Evolutionary conservation across 2,797 vertebrate genomes (phyloP).

Genomic region (Hapalemur alaotrensis): DNA sequence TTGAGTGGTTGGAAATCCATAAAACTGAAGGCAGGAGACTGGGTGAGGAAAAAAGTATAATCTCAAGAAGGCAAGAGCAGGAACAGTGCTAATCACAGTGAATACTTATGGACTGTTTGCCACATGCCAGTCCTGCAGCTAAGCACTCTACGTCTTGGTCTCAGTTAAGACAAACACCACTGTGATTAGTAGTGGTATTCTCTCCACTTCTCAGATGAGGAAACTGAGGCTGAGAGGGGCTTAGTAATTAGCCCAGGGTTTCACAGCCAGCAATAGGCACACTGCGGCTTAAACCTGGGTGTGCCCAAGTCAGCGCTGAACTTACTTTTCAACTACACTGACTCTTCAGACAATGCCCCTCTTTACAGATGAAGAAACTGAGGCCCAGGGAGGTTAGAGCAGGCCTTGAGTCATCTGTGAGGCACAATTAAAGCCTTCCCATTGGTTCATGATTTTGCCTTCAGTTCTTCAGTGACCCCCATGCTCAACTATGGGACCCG

Average conservation of each 20-base stretch:
- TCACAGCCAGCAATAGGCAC: not conserved
- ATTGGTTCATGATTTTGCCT: not conserved
- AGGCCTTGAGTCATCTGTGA: not conserved
- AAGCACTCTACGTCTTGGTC: no score
- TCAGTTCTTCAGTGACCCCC: not conserved
- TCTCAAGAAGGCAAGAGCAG: not conserved
- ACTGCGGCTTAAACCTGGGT: not conserved
- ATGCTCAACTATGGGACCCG: not conserved
- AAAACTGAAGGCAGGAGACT: not conserved
- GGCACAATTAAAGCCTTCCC: not conserved
- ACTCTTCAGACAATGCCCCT: not conserved
- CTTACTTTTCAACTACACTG: not conserved
- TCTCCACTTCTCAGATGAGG: not conserved
- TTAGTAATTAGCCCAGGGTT: not conserved
- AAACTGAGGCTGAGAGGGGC: not conserved
- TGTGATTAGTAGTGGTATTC: not conserved
- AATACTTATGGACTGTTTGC: fast-evolving
- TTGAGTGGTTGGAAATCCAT: not conserved
- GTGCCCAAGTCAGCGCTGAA: not conserved
- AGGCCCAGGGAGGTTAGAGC: not conserved
- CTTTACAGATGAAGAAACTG: not conserved
- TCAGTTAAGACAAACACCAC: not conserved
- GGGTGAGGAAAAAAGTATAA: not conserved
- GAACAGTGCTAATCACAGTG: not conserved
- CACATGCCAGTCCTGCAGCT: no score